Evolutionary conservation across 2,888 invertebrate genomes (phyloP), one percentile per base, ranked within the genome.

Genomic region (Perizoma affinitatum): DNA sequence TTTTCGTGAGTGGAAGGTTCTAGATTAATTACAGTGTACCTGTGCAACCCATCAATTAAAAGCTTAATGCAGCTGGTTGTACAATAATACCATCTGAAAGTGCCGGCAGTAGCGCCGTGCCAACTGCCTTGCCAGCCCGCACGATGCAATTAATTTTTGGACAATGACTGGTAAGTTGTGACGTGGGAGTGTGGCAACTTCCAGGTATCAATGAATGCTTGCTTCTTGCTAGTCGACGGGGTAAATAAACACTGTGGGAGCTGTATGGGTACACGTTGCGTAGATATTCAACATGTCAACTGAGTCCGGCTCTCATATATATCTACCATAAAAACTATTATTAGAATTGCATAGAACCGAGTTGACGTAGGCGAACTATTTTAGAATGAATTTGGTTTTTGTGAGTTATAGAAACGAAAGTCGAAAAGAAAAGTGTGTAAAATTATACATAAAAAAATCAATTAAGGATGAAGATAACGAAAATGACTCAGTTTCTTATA

Each of bases 141-240:
- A 9, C 41, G 48, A 11, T 44, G 48, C 48, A 58, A 51, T 11
- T 49, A 54, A 50, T 58, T 36, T 42, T 41, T 44, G 51, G 54
- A 52, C 55, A 53, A 61, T 61, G 56, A 35, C 9, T 34, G 40
- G 47, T 33, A n/a, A n/a, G 22, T 22, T 9, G 44, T 48, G 58
- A 48, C 51, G 54, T 50, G 51, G 41, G 48, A 40, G 10, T 38
- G 48, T 4, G 11, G 8, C 45, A 35, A 10, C 46, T 62, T 58
- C 55, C 52, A 58, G 45, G 51, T 54, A 51, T 11, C 36, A 55
- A 43, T 52, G 51, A 51, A 45, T 57, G 53, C 54, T 22, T 6
- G 42, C 10, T 58, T 47, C 43, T 41, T 46, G 54, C 36, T 50
- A 46, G 47, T 50, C 41, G 43, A n/a, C 5, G 22, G 1, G 49